Evolutionary conservation across 2,888 invertebrate species (phyloP).

Genomic region (Melitaea athalia): DNA sequence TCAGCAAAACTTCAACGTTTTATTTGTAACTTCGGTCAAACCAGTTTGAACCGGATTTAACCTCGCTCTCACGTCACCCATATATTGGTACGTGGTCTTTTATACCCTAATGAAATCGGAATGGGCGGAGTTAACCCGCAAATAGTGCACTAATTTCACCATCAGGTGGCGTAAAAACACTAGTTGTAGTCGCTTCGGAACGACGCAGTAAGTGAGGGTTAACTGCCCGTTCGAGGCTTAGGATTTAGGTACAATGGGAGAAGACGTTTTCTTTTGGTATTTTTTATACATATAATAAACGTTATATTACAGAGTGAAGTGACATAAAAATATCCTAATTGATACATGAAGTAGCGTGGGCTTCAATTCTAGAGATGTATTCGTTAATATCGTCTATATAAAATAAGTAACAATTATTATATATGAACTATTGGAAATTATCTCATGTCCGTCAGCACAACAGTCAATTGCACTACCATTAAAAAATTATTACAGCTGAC

Average conservation of each 20-base stretch:
- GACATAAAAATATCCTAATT: too few species aligned
- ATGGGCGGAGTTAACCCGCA: slow-evolving; percentile 46
- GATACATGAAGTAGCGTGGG: too few species aligned
- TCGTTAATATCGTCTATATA: too few species aligned
- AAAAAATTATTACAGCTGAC: too few species aligned
- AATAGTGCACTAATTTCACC: slow-evolving; percentile 57
- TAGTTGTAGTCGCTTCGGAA: slow-evolving; percentile 47
- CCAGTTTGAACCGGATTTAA: neutral
- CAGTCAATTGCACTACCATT: too few species aligned
- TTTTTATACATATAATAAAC: too few species aligned
- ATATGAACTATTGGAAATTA: too few species aligned
- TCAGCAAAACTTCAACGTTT: neutral
- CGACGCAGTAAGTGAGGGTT: slow-evolving; percentile 54
- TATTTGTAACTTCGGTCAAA: slow-evolving; percentile 1
- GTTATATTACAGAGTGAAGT: too few species aligned
- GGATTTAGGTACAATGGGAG: slow-evolving; percentile 31
- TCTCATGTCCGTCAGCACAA: too few species aligned
- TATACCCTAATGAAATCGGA: slow-evolving; percentile 40
- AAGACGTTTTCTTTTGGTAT: neutral
- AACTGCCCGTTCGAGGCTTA: slow-evolving; percentile 53
- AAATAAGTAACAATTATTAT: too few species aligned
- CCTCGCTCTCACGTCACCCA: slow-evolving; percentile 1
- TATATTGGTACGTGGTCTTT: slow-evolving; percentile 31
- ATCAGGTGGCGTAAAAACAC: slow-evolving; percentile 62
- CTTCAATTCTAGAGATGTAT: too few species aligned